Base-by-base conservation (phyloP, 2,797 vertebrate genomes). In the Pyrrhura leucotis region DNA sequence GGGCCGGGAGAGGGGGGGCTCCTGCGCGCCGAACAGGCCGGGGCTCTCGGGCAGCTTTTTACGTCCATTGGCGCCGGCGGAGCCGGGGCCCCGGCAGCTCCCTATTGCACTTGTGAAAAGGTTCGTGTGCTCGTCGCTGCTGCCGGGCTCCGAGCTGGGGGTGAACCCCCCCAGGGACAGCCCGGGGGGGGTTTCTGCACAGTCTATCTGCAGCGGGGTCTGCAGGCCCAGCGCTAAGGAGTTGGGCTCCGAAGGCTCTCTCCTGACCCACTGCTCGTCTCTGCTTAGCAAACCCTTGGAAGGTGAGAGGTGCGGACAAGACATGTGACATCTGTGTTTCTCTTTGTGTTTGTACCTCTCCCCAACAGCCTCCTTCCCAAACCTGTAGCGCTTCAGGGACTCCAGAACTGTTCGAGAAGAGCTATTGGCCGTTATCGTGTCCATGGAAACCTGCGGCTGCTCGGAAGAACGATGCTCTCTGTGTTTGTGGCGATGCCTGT, bases 331-430 rank as follows among this genome's bases (percentile, higher is more conserved):
- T 2, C 98, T 90, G 91, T 98, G 98, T 81, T 98, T 98, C 94
- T 99, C 98, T 86, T 99, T 98, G 31, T 99, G 99, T 96, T 99
- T 99, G 81, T 99, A 99, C 95, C 99, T 97, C 73, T 99, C 99
- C 10, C 98, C 97, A 7, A 98, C 97, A 10, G 98, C 82, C 77
- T 99, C 99, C 80, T 99, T 99, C 62, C 99, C 99, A 62, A 99
- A 99, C 33, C 98, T 98, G 95, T 99, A 99, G 82, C 98, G 98
- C 71, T 99, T 99, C 93, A 99, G 96, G 85, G 99, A 98, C 84
- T 99, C 99, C 67, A 99, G 97, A 23, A 98, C 97, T 0, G 97
- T 98, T 81, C 98, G 97, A 19, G 98, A 98, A 51, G 98, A 97
- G 89, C 98, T 96, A 22, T 95, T 96, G 21, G 97, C 95, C 0